Percentiles rank a stretch among this genome's conserved stretches.
Evolutionary conservation across 2,888 invertebrate genomes (phyloP).

Genomic region (Dione juno): DNA sequence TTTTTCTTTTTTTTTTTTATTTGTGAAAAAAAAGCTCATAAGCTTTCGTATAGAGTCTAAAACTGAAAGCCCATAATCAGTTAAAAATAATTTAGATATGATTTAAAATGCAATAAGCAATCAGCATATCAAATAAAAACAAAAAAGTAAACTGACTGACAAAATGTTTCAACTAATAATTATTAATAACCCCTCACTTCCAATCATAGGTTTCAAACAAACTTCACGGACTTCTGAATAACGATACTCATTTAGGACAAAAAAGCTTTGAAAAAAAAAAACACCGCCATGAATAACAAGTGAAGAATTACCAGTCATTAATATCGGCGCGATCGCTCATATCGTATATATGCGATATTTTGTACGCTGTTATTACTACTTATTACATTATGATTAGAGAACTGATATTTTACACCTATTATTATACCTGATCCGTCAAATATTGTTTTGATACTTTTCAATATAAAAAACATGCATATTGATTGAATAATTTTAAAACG

Average conservation of each 20-base stretch:
- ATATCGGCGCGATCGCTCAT: slow-evolving; percentile 35
- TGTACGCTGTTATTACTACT: slow-evolving; percentile 39
- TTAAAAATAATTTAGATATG: background rate
- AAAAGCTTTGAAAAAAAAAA: slow-evolving; percentile 26
- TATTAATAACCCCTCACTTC: slow-evolving; percentile 20
- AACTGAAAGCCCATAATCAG: too few relatives aligned
- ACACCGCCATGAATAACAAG: slow-evolving; percentile 36
- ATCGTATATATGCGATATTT: slow-evolving; percentile 32
- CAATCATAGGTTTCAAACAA: slow-evolving; percentile 20
- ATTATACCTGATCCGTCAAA: slow-evolving; percentile 40
- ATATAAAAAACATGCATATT: slow-evolving; percentile 24
- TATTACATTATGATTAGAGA: slow-evolving; percentile 39
- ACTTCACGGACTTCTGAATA: slow-evolving; percentile 34
- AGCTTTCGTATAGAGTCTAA: too few relatives aligned
- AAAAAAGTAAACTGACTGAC: background rate
- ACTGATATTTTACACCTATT: slow-evolving; percentile 38
- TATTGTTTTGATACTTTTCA: slow-evolving; percentile 30
- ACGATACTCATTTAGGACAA: slow-evolving; percentile 25
- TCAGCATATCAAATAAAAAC: background rate
- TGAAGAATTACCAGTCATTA: slow-evolving; percentile 43
- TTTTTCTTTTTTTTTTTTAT: too few relatives aligned
- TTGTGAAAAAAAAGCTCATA: too few relatives aligned
- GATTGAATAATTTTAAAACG: slow-evolving; percentile 6
- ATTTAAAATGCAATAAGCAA: background rate
- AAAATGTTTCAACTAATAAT: slow-evolving; percentile 23